A percentile compares a stretch with the other conserved stretches of the same genome.
phyloP scores from a whole-genome alignment of 2,888 invertebrate species.

The Stictocephala bisonia region DNA sequence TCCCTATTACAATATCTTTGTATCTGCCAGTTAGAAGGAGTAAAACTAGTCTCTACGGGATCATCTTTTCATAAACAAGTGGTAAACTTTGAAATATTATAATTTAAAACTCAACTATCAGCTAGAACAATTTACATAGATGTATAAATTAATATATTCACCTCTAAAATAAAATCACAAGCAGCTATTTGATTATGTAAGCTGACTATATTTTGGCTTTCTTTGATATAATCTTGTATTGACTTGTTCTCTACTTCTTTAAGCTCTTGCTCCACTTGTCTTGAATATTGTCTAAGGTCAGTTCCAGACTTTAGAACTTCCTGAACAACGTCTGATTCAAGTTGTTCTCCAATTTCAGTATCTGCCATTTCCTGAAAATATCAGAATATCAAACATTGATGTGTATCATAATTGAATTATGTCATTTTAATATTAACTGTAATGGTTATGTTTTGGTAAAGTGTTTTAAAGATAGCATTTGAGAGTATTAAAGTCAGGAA shows the following conservation, averaged over 20 bases:
- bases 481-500: no score
- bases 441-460: no score
- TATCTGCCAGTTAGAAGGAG: no score
- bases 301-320: conserved; percentile 95
- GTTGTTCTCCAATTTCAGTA: conserved; percentile 26
- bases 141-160: conserved; percentile 60
- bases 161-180: conserved; percentile 94
- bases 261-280: conserved; percentile 92
- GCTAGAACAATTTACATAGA: background rate
- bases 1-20: no score
- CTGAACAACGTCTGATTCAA: conserved; percentile 75
- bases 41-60: no score
- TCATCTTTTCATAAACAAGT: no score
- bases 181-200: conserved; percentile 95
- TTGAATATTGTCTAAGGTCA: conserved; percentile 93
- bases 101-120: no score
- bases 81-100: no score
- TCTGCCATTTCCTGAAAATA: conserved; percentile 20
- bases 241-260: conserved; percentile 90
- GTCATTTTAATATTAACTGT: no score
- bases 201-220: conserved; percentile 94
- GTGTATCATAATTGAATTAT: no score
- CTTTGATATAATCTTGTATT: conserved; percentile 91
- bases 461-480: no score
- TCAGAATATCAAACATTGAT: no score